phyloP scores from a whole-genome alignment of 2,113 vertebrate genomes.

The Penelope pileata region DNA sequence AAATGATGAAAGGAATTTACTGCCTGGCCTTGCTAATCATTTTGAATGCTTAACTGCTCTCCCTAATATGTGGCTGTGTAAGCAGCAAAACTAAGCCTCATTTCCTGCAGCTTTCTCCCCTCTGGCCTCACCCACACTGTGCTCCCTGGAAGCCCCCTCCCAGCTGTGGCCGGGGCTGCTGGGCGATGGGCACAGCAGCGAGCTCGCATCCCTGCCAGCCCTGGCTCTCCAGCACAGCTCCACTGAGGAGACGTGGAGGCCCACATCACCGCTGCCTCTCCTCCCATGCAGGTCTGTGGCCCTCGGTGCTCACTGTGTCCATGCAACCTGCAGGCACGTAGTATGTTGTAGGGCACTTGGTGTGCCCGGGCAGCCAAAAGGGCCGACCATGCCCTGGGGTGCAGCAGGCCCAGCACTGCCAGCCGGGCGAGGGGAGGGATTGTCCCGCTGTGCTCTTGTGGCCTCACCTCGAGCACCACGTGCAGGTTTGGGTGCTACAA shows the following conservation, averaged over 20 bases:
- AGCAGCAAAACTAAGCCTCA: not conserved
- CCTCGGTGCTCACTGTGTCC: not conserved
- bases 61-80: not conserved
- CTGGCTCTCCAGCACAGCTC: not conserved
- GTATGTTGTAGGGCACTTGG: too few relatives aligned
- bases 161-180: not conserved
- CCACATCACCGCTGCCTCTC: not conserved
- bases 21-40: conserved; percentile 45
- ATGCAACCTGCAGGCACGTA: not conserved
- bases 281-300: not conserved
- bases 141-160: not conserved
- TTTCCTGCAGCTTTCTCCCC: not conserved
- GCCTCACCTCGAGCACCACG: too few relatives aligned
- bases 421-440: too few relatives aligned
- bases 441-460: too few relatives aligned
- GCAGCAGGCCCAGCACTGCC: too few relatives aligned
- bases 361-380: too few relatives aligned
- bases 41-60: conserved; percentile 44
- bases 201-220: not conserved
- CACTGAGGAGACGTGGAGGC: not conserved
- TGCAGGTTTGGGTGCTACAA: too few relatives aligned
- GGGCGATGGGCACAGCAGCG: not conserved
- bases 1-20: conserved; percentile 64
- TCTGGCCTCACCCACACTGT: not conserved
- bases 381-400: not conserved